phyloP scores from a whole-genome alignment of 2,797 vertebrate genomes.

The Columba guinea region DNA sequence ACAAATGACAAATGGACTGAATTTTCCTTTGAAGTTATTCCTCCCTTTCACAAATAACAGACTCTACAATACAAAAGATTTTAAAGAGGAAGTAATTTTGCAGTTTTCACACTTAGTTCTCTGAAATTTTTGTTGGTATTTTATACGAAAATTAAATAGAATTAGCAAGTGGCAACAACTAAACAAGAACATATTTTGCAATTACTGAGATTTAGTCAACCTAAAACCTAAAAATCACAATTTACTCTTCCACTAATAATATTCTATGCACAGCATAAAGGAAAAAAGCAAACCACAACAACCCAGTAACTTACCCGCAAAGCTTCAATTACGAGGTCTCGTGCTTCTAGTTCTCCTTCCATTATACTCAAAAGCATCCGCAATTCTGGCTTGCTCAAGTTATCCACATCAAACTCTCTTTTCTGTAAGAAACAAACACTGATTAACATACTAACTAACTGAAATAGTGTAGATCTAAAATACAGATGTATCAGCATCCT shows the following conservation, averaged over 20 bases:
- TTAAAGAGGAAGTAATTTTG: neutral
- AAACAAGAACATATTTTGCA: neutral
- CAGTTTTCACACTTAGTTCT: neutral
- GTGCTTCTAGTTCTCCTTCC: constrained; percentile 96
- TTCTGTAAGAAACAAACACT: constrained; percentile 81
- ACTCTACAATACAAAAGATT: neutral
- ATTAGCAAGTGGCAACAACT: neutral
- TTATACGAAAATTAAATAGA: neutral
- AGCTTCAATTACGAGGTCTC: constrained; percentile 97
- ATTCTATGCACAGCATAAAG: neutral
- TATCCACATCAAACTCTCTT: constrained; percentile 97
- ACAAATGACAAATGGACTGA: neutral
- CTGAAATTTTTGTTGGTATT: neutral
- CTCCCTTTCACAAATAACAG: neutral
- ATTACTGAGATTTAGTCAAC: neutral
- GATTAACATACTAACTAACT: neutral
- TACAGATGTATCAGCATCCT: neutral
- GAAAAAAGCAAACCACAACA: neutral
- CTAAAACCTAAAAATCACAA: neutral
- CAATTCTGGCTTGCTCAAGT: constrained; percentile 92
- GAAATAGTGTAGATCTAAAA: neutral
- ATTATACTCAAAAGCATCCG: constrained; percentile 94
- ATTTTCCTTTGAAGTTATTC: neutral
- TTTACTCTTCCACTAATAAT: neutral
- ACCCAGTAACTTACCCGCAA: constrained; percentile 85